These are phyloP conservation scores for Megaptera novaeangliae DNA, from an alignment of 2,113 vertebrate genomes.

Conservation along the genomic window DNA sequence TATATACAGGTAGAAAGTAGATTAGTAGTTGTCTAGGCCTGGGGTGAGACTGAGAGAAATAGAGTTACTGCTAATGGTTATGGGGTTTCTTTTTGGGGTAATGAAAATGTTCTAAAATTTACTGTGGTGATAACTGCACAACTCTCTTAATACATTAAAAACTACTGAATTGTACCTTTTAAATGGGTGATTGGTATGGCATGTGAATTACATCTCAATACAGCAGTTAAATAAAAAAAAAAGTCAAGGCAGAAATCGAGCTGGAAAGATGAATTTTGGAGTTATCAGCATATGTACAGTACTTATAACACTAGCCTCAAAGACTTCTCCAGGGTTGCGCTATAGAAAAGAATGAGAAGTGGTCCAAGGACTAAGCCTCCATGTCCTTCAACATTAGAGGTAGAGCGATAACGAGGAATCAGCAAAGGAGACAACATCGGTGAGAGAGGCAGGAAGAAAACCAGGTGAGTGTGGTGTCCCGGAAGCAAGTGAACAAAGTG, in stretches of 20 bases:
- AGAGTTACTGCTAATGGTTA: neutral
- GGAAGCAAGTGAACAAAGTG: neutral
- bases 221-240: neutral
- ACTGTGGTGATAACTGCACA: neutral
- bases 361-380: neutral
- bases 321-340: neutral
- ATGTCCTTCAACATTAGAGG: neutral
- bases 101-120: neutral
- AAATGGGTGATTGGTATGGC: neutral
- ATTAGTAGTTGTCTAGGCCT: neutral
- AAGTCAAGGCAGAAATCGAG: neutral
- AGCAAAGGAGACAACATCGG: neutral
- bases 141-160: neutral
- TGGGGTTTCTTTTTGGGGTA: neutral
- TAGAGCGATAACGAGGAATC: neutral
- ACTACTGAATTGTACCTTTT: neutral
- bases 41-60: neutral
- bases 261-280: neutral
- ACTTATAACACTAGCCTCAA: neutral
- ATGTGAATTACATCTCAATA: neutral
- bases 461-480: neutral
- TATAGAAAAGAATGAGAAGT: neutral
- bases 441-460: neutral
- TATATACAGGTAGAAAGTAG: neutral
- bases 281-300: neutral